Evolutionary conservation across 2,797 vertebrate genomes (phyloP), one percentile per base, ranked within the genome.

Genomic region (Odontamblyopus rebecca): DNA sequence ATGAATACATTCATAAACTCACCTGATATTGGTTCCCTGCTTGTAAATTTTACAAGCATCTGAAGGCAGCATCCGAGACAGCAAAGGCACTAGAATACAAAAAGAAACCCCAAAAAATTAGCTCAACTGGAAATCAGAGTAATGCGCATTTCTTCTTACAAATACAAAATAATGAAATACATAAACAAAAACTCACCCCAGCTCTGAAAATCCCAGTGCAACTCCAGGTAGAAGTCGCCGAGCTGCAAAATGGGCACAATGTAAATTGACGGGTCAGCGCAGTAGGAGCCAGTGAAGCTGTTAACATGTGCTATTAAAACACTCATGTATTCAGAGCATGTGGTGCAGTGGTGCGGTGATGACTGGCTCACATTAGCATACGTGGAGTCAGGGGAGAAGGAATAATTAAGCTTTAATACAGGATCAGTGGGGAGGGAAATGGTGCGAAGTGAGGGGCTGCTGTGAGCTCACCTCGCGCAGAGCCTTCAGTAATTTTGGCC

Each of bases 131-230:
- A 60, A 13, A 16, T 13, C 57, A 60, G 0, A 6, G 26, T 15
- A 29, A 26, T 5, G 12, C 13, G 23, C 12, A 59, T 59, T 56
- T 11, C 12, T 29, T 29, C 12, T 26, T 26, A 13, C 4, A 27
- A 59, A 59, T 29, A 27, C 18, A 59, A 57, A 11, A 57, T 61
- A 6, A 32, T 23, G 3, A 76, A 72, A 53, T 23, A 27, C 30
- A 26, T 5, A 30, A 53, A 53, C 67, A 0, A 73, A 70, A 84
- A 88, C 96, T 97, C 92, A 98, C 97, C 97, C 97, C 97, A 98
- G 90, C 97, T 98, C 95, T 98, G 97, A 93, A 98, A 98, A 93
- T 98, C 97, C 97, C 97, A 98, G 85, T 98, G 97, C 89, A 98
- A 94, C 90, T 98, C 96, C 91, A 98, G 92, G 91, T 98, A 98